These are phyloP conservation scores for Ernsta delagoae DNA, from an alignment of 2,888 invertebrate species.

Conservation along the genomic window DNA sequence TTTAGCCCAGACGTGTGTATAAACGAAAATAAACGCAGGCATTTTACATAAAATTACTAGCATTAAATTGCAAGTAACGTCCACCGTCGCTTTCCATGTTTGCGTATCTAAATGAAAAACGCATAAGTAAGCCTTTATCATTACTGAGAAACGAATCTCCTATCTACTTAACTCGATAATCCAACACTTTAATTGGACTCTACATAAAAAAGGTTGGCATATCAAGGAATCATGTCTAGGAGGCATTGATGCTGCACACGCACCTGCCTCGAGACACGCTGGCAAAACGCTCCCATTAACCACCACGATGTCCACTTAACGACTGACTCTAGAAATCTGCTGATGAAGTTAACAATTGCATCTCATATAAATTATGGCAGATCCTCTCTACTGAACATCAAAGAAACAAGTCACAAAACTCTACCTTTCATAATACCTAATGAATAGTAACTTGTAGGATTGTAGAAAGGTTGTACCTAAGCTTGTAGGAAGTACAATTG, in stretches of 20 bases:
- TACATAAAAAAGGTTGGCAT: conserved; percentile 37
- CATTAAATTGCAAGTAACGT: conserved; percentile 30
- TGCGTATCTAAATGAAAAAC: conserved; percentile 40
- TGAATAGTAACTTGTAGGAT: too few relatives aligned
- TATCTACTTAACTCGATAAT: conserved; percentile 41
- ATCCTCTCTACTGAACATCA: not conserved
- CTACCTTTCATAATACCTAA: not conserved
- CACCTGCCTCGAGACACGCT: conserved; percentile 49
- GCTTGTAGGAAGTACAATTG: conserved; percentile 8
- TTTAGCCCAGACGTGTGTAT: conserved; percentile 40
- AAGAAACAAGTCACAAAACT: not conserved
- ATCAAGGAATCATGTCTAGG: conserved; percentile 39
- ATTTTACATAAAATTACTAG: conserved; percentile 37
- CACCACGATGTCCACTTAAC: conserved; percentile 31
- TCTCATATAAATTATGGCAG: too few relatives aligned
- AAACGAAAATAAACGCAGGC: conserved; percentile 37
- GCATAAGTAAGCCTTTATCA: conserved; percentile 38
- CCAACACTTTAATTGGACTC: conserved; percentile 42
- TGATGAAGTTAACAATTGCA: conserved; percentile 47
- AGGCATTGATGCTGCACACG: conserved; percentile 42
- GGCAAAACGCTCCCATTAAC: conserved; percentile 45
- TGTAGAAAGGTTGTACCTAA: too few relatives aligned
- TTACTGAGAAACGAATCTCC: conserved; percentile 36
- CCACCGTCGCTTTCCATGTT: conserved; percentile 27
- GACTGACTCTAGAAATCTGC: conserved; percentile 41